Conservation (phyloP, 2,797 vertebrate species). For the Neosilurus mollespiculum region DNA sequence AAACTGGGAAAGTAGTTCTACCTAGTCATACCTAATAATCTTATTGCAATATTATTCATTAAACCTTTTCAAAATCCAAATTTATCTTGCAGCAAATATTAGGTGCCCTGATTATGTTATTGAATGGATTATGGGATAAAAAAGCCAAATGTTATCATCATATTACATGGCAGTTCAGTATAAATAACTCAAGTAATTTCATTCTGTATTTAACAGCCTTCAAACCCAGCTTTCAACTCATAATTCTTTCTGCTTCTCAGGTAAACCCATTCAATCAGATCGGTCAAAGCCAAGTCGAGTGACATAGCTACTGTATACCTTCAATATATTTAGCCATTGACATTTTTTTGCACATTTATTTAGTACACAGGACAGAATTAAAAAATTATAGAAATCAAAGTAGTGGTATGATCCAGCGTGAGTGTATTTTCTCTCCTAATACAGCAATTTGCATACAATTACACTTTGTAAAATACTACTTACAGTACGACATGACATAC, state of each 20-base stretch:
- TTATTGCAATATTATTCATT: background rate
- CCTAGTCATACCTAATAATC: background rate
- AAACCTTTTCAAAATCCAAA: background rate
- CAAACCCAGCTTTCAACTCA: background rate
- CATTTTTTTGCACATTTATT: too few relatives aligned
- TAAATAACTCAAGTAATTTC: background rate
- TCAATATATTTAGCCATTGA: too few relatives aligned
- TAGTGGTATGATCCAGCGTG: background rate
- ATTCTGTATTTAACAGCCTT: background rate
- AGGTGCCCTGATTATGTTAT: background rate
- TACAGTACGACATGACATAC: background rate
- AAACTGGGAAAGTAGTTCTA: background rate
- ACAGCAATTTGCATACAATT: background rate
- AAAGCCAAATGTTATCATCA: background rate
- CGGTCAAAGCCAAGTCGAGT: background rate
- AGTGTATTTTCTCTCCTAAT: background rate
- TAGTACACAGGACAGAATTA: too few relatives aligned
- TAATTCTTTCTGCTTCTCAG: background rate
- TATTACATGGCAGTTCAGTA: background rate
- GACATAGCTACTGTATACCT: background rate
- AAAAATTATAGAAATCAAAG: background rate
- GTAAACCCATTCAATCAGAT: background rate
- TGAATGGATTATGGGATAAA: conserved; percentile 5
- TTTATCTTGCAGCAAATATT: background rate
- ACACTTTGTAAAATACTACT: background rate